Evolutionary conservation across 2,888 invertebrate genomes (phyloP), one percentile per base, ranked within the genome.

Genomic region (Rotaria sp.): DNA sequence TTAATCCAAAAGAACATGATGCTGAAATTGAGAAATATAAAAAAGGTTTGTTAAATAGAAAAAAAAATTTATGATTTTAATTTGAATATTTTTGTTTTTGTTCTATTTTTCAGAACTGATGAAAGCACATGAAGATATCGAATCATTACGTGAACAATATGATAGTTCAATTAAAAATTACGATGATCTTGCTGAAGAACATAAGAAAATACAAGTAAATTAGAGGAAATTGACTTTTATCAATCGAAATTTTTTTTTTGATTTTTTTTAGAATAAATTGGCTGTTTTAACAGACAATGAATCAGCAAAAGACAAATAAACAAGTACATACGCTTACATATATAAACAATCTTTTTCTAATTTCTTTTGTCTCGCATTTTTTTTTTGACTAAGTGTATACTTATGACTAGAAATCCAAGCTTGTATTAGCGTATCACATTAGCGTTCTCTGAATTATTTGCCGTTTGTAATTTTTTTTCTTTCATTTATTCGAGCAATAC

Each of bases 1-100:
- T 80, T 80, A 45, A 80, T 80, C 80, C 45, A 24, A n/a, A 24
- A n/a, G 80, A 80, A 45, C 45, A 80, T 80, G 80, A 80, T 80
- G 45, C 41, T 24, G 45, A 80, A 80, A 45, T 80, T 7, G n/a
- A 41, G n/a, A 26, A 45, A 80, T 21, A 45, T 24, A 45, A 80
- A 26, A 24, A 24, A n/a, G 80, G 80, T 80, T 45, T n/a, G 15
- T 80, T 26, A 41, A 13, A n/a, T 45, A 13, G 26, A 26, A 45
- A 26, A 2, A 5, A 38, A 26, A 50, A 0, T 18, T 3, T 50
- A 50, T 18, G 15, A 13, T 50, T 50, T 2, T 50, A 18, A 15
- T 18, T 52, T 52, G 52, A 48, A 15, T 24, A 24, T 52, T 52
- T 52, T 21, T 24, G 3, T 52, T 4, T 52, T 52, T 41, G 2